phyloP scores from a whole-genome alignment of 2,113 vertebrate species.

The Pomatostomus ruficeps region DNA sequence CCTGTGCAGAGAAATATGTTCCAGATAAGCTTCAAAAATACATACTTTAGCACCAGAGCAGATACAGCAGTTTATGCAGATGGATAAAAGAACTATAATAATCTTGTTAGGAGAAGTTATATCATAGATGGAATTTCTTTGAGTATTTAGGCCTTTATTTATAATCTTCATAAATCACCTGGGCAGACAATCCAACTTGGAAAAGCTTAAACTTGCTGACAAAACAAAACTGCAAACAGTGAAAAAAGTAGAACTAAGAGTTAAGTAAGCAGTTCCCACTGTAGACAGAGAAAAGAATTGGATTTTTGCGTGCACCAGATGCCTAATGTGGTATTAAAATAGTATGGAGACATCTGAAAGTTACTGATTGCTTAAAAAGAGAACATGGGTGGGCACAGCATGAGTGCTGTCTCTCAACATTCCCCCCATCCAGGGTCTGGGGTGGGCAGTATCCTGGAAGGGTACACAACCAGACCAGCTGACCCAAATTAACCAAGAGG shows the following conservation, averaged over 20 bases:
- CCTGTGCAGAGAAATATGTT: not conserved
- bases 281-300: not conserved
- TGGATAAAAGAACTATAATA: slow-evolving; percentile 4
- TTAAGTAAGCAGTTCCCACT: not conserved
- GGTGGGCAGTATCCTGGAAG: not conserved
- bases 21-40: slow-evolving; percentile 11
- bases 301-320: not conserved
- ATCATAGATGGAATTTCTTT: not conserved
- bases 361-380: not conserved
- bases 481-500: not conserved
- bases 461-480: not conserved
- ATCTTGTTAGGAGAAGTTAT: not conserved
- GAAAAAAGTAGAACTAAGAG: not conserved
- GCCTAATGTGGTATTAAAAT: not conserved
- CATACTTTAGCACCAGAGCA: not conserved
- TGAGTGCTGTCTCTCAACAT: no score
- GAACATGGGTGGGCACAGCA: not conserved
- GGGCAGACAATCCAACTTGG: not conserved
- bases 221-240: not conserved
- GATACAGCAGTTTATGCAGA: not conserved
- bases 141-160: not conserved
- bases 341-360: not conserved
- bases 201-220: not conserved
- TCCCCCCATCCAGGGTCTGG: not conserved
- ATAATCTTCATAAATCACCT: slow-evolving; percentile 10